Conservation (phyloP, 2,113 vertebrate genomes). For the Pyrgilauda ruficollis region DNA sequence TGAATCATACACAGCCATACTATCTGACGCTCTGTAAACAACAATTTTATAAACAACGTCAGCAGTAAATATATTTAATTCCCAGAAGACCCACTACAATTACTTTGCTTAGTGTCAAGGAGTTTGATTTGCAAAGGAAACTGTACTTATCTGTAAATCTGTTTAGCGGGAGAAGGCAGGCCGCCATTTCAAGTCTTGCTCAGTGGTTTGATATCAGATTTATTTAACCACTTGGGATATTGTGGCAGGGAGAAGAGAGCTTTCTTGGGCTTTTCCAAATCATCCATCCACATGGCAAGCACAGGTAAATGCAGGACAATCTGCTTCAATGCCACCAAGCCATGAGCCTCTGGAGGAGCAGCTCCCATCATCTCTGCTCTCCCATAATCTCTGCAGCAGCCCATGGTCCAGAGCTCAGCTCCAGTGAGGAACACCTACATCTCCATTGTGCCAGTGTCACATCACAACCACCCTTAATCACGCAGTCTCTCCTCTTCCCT, state of each 20-base stretch:
- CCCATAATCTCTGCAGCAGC: neutral
- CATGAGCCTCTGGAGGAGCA: neutral
- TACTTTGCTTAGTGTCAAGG: constrained; percentile 2
- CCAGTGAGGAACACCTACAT: fast-evolving
- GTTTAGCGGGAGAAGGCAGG: neutral
- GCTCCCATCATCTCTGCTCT: neutral
- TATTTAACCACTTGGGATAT: neutral
- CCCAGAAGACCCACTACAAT: neutral
- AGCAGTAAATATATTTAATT: constrained; percentile 40
- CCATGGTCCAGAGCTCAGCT: fast-evolving
- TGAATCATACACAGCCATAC: constrained; percentile 24
- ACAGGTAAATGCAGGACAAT: fast-evolving
- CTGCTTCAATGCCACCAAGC: neutral
- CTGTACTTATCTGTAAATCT: neutral
- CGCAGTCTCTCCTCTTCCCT: neutral
- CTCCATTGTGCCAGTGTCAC: fast-evolving
- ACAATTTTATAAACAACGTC: constrained; percentile 22
- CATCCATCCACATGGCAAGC: neutral
- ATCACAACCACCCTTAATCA: neutral
- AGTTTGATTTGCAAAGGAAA: constrained; percentile 22
- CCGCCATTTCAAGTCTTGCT: neutral
- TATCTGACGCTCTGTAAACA: constrained; percentile 25
- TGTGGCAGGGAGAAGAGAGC: neutral
- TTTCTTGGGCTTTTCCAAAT: neutral
- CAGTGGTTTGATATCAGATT: neutral